A percentile compares a stretch with the other conserved stretches of the same genome.
Conservation (phyloP, 2,888 invertebrate species). For the Mimachlamys varia region DNA sequence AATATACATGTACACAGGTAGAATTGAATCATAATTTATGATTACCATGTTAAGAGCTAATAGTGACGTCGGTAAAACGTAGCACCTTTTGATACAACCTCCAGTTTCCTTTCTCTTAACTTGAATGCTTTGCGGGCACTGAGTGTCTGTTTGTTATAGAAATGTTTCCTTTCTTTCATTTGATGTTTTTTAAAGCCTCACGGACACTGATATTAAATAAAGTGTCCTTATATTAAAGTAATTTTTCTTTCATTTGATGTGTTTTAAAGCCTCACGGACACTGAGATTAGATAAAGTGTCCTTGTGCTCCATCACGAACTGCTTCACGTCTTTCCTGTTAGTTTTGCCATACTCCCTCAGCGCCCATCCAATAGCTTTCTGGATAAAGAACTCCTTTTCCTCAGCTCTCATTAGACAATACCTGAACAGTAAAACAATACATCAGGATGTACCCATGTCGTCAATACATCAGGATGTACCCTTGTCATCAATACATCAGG, state of each 20-base stretch:
- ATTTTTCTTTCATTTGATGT: slow-evolving; percentile 37
- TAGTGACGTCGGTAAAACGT: too few relatives aligned
- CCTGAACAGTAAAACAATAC: slow-evolving; percentile 46
- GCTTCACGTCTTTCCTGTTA: slow-evolving; percentile 53
- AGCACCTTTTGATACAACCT: too few relatives aligned
- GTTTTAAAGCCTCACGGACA: slow-evolving; percentile 62
- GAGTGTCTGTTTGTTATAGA: too few relatives aligned
- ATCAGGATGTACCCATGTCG: too few relatives aligned
- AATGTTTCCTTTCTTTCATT: not conserved
- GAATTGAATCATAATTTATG: too few relatives aligned
- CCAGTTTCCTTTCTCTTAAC: too few relatives aligned
- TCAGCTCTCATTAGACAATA: slow-evolving; percentile 57
- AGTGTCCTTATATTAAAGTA: not conserved
- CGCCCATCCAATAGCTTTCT: slow-evolving; percentile 67
- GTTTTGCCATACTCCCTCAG: slow-evolving; percentile 53
- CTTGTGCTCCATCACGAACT: slow-evolving; percentile 57
- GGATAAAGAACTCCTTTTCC: slow-evolving; percentile 65
- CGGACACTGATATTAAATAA: not conserved
- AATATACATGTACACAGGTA: too few relatives aligned
- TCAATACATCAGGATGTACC: too few relatives aligned
- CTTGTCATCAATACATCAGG: too few relatives aligned
- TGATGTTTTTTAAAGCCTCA: slow-evolving; percentile 61
- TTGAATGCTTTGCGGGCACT: too few relatives aligned
- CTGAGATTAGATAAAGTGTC: slow-evolving; percentile 55
- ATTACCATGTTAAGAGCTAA: too few relatives aligned